phyloP scores from a whole-genome alignment of 2,888 invertebrate species.

The Pimpla rufipes region DNA sequence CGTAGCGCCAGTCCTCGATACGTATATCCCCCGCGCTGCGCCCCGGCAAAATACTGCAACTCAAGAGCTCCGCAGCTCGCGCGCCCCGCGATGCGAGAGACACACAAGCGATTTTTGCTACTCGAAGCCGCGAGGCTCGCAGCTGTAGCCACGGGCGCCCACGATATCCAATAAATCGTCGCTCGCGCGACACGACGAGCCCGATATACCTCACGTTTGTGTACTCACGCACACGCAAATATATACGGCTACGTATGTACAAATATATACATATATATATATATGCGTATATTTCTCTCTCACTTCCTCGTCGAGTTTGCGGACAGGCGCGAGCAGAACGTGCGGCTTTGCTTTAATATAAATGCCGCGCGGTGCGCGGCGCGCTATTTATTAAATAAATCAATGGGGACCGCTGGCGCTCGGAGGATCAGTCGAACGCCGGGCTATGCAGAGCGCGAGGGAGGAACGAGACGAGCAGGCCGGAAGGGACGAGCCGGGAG shows the following conservation, averaged over 20 bases:
- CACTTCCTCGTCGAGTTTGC: slow-evolving; percentile 13
- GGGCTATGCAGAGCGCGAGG: not conserved
- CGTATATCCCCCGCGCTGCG: slow-evolving; percentile 26
- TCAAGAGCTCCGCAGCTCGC: slow-evolving; percentile 34
- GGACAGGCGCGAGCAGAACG: slow-evolving; percentile 20
- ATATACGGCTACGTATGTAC: slow-evolving; percentile 8
- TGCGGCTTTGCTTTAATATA: slow-evolving; percentile 68
- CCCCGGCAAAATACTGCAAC: slow-evolving; percentile 50
- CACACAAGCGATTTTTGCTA: slow-evolving; percentile 55
- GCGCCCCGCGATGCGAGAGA: slow-evolving; percentile 38
- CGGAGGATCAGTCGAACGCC: slow-evolving; percentile 32
- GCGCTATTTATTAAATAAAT: slow-evolving; percentile 78
- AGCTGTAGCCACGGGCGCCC: slow-evolving; percentile 37
- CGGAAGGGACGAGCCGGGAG: not conserved
- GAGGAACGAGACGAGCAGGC: slow-evolving; percentile 2
- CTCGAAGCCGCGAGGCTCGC: slow-evolving; percentile 29
- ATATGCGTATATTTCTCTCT: no score
- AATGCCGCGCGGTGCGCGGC: slow-evolving; percentile 66
- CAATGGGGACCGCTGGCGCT: slow-evolving; percentile 62
- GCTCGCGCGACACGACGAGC: slow-evolving; percentile 36
- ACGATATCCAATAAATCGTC: slow-evolving; percentile 64
- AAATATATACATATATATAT: not conserved
- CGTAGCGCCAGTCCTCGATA: slow-evolving; percentile 30
- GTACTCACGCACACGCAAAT: slow-evolving; percentile 7
- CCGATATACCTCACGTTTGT: slow-evolving; percentile 35